Conservation (phyloP, 2,113 vertebrate genomes). For the Cervus canadensis region DNA sequence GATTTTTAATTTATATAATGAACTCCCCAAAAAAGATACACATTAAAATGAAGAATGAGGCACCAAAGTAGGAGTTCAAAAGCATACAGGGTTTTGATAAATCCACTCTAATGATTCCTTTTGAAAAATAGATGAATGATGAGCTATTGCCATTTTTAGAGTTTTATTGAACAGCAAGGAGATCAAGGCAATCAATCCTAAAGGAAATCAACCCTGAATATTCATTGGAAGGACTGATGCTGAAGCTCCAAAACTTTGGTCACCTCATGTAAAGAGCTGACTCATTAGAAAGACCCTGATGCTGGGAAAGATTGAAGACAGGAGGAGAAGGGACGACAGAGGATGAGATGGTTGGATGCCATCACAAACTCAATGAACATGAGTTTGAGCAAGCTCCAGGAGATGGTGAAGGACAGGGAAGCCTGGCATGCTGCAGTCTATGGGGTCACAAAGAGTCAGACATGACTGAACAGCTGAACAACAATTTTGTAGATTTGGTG, state of each 20-base stretch:
- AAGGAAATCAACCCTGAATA: neutral
- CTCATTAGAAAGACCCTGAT: neutral
- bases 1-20: conserved; percentile 27
- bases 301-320: neutral
- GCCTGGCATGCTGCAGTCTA: neutral
- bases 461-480: neutral
- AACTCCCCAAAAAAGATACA: neutral
- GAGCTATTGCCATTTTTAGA: neutral
- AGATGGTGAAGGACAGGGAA: neutral
- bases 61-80: conserved; percentile 15
- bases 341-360: neutral
- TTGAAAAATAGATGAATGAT: neutral
- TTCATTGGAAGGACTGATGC: neutral
- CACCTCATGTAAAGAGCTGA: neutral
- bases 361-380: neutral
- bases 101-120: conserved; percentile 10
- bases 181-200: neutral
- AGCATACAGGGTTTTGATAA: neutral
- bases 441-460: neutral
- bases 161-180: neutral
- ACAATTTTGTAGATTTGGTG: neutral
- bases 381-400: neutral
- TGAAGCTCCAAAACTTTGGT: neutral
- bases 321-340: neutral
- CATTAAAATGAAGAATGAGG: neutral